Evolutionary conservation across 2,888 invertebrate species (phyloP), one percentile per base, ranked within the genome.

Genomic region (Pachliopta kotzebuea): DNA sequence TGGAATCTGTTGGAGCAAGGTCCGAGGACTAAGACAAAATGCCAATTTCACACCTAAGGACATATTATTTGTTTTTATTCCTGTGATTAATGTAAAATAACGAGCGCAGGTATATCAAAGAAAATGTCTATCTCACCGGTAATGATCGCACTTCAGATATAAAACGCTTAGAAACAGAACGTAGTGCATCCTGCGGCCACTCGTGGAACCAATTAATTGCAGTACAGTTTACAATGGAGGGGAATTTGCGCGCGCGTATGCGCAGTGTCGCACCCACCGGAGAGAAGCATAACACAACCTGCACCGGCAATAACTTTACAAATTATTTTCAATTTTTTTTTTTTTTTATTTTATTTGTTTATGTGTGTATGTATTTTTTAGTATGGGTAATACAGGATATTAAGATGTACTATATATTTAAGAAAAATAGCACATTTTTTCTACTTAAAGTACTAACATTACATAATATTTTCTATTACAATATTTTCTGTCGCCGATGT

Each of bases 181-280:
- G 94, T 74, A 99, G 88, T 37, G 98, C 98, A 79, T 98, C 96
- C 77, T 94, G 94, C 0, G 98, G 98, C 98, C 98, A 99, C 79
- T 98, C 97, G 81, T 98, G 98, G 88, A 98, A 98, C 98, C 98
- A 98, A 85, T 98, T 96, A 70, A 98, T 98, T 20, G 96, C 94
- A 0, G 98, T 97, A 80, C 98, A 98, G 88, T 97, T 98, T 20
- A 97, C 96, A 42, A 99, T 89, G 0, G 98, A 98, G 0, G 98
- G 98, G 88, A 99, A 99, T 85, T 98, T 98, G 62, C 98, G 93
- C 6, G 96, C 96, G 63, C 98, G 93, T 20, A 97, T 92, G 60
- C 98, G 92, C 20, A 99, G 90, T 0, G 97, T 98, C 0, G 96
- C 95, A 0, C 98, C 98, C 62, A 98, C 98, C 0, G 98, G 98